These are phyloP conservation scores for Lomographa bimaculata DNA, from an alignment of 2,888 invertebrate species.

Conservation along the genomic window DNA sequence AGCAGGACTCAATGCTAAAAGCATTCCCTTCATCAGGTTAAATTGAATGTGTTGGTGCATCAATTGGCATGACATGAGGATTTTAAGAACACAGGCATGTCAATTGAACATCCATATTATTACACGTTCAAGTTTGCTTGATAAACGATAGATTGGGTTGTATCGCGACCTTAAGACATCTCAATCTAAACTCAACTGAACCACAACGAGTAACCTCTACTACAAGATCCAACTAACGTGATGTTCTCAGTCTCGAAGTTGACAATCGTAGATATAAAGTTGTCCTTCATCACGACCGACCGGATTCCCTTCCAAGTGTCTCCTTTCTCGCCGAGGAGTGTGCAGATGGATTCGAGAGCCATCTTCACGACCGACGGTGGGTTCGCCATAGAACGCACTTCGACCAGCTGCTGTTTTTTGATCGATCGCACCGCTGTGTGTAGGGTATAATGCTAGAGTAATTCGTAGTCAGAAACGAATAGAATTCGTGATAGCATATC, in stretches of 20 bases:
- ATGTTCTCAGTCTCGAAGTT: constrained; percentile 97
- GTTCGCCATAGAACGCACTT: constrained; percentile 97
- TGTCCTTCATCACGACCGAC: constrained; percentile 96
- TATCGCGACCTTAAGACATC: too few species aligned
- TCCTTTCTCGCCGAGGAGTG: constrained; percentile 94
- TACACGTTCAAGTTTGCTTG: too few species aligned
- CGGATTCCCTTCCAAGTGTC: constrained; percentile 97
- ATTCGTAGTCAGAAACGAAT: constrained; percentile 21
- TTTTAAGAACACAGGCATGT: too few species aligned
- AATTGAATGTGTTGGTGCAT: too few species aligned
- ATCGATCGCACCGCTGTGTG: constrained; percentile 94
- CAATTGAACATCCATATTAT: too few species aligned
- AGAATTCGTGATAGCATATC: too few species aligned
- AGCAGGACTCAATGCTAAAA: too few species aligned
- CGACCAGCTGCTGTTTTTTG: constrained; percentile 97
- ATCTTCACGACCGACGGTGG: constrained; percentile 96
- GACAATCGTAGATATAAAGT: constrained; percentile 96
- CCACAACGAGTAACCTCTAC: constrained; percentile 12
- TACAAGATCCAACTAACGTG: constrained; percentile 88
- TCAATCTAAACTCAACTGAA: constrained; percentile 4
- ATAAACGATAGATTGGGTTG: too few species aligned
- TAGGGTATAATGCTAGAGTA: constrained; percentile 51
- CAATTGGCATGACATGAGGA: too few species aligned
- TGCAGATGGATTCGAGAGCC: constrained; percentile 97
- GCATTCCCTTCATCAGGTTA: too few species aligned